These are phyloP conservation scores for Denticeps clupeoides DNA, from an alignment of 2,797 vertebrate species.

Conservation along the genomic window DNA sequence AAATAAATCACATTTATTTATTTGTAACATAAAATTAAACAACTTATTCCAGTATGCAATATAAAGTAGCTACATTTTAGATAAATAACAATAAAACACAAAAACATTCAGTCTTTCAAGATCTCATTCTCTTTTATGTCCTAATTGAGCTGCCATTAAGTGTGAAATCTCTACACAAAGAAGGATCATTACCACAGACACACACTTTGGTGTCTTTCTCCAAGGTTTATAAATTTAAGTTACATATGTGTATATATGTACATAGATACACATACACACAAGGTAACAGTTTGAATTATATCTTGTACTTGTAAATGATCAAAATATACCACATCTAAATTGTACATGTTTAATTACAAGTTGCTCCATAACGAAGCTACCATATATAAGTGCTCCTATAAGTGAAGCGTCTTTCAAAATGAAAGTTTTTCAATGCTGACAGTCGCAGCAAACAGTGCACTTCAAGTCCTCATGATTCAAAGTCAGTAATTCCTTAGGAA, in stretches of 20 bases:
- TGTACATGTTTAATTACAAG: constrained; percentile 63
- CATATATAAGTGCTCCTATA: constrained; percentile 75
- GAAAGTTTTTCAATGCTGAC: constrained; percentile 48
- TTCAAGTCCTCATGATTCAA: constrained; percentile 62
- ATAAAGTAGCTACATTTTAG: constrained; percentile 88
- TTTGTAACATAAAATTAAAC: constrained; percentile 99
- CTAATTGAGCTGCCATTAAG: constrained; percentile 78
- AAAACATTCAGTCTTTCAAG: constrained; percentile 82
- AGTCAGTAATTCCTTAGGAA: constrained; percentile 69
- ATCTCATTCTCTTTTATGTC: constrained; percentile 70
- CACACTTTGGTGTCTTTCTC: constrained; percentile 40
- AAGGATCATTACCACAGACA: constrained; percentile 68
- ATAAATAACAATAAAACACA: constrained; percentile 90
- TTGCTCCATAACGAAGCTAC: constrained; percentile 98
- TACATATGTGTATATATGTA: constrained; percentile 48
- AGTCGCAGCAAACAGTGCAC: constrained; percentile 81
- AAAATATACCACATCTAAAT: constrained; percentile 62
- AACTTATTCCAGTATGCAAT: constrained; percentile 99
- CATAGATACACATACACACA: constrained; percentile 48
- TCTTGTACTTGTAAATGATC: constrained; percentile 51
- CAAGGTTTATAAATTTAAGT: constrained; percentile 49
- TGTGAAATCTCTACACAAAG: constrained; percentile 72
- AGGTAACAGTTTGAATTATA: constrained; percentile 61
- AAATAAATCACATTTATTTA: constrained; percentile 93
- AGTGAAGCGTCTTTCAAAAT: constrained; percentile 72